Evolutionary conservation across 2,113 vertebrate species (phyloP), one percentile per base, ranked within the genome.

Genomic region (Gymnocephalus cernua): DNA sequence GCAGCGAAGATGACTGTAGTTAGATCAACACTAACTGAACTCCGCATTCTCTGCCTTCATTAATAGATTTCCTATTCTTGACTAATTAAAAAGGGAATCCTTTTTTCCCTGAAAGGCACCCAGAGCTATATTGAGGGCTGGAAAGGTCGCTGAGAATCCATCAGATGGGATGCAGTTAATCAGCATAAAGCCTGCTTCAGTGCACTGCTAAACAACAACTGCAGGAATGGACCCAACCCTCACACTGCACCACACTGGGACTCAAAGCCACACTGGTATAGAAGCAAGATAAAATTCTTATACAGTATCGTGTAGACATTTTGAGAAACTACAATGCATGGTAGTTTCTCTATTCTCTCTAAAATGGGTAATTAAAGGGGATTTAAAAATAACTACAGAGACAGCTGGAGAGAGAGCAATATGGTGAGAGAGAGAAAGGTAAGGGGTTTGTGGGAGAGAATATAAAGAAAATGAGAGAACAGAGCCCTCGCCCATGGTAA

Each of bases 111-210:
- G 77, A 82, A 86, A 73, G 77, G 54, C 83, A 83, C 79, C 66
- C 63, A 79, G 79, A 86, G 89, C 87, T 85, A 53, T 74, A 86
- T 44, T 38, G 84, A 82, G 72, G 77, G 84, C 74, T 74, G 71
- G 80, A 81, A 81, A 87, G 92, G 91, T 92, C 76, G 58, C 75
- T 41, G 69, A 61, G 80, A 92, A 90, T 88, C 83, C 89, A 92
- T 92, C 91, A 85, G 84, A 89, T 79, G 83, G 83, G 77, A 92
- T 89, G 84, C 88, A 90, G 91, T 89, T 92, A 91, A 92, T 93
- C 89, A 91, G 91, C 89, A 92, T 86, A 90, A 88, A 90, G 90
- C 86, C 86, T 84, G 88, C 86, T 88, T 82, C 85, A 45, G 67
- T 86, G 85, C 89, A 81, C 80, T 58, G 83, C 88, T 86, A 76